phyloP scores from a whole-genome alignment of 2,113 vertebrate genomes.

The Silurus asotus region DNA sequence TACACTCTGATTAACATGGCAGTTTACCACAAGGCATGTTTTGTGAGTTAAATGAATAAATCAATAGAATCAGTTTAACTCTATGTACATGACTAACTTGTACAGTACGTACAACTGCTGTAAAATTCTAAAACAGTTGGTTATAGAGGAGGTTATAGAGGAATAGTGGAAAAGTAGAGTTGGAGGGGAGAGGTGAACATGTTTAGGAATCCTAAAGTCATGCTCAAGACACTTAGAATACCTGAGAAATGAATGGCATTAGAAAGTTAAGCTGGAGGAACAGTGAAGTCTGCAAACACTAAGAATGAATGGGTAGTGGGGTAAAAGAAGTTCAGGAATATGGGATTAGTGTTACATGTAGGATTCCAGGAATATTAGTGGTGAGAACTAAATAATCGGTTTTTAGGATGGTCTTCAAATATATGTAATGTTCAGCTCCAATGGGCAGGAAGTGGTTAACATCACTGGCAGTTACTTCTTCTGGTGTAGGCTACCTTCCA shows the following conservation, averaged over 20 bases:
- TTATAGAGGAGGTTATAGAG: not conserved
- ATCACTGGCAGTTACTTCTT: slow-evolving; percentile 24
- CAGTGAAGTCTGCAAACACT: not conserved
- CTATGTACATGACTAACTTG: not conserved
- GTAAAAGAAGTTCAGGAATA: not conserved
- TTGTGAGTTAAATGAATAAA: slow-evolving; percentile 1
- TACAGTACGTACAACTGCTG: not conserved
- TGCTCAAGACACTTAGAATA: not conserved
- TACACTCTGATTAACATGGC: not conserved
- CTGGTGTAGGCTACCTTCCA: slow-evolving; percentile 43
- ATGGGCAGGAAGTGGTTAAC: slow-evolving; percentile 40
- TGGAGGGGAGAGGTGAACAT: not conserved
- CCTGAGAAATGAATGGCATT: not conserved
- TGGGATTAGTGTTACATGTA: not conserved
- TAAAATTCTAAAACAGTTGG: not conserved
- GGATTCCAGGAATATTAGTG: not conserved
- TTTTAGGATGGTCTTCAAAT: not conserved
- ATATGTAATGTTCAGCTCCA: slow-evolving; percentile 2
- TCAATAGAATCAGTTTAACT: not conserved
- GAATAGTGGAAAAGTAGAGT: not conserved
- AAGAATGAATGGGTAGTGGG: not conserved
- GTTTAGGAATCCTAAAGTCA: not conserved
- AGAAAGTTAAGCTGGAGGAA: not conserved
- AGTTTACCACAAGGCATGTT: not conserved
- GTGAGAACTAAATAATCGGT: not conserved